Conservation (phyloP, 2,888 invertebrate genomes). For the Thera britannica region DNA sequence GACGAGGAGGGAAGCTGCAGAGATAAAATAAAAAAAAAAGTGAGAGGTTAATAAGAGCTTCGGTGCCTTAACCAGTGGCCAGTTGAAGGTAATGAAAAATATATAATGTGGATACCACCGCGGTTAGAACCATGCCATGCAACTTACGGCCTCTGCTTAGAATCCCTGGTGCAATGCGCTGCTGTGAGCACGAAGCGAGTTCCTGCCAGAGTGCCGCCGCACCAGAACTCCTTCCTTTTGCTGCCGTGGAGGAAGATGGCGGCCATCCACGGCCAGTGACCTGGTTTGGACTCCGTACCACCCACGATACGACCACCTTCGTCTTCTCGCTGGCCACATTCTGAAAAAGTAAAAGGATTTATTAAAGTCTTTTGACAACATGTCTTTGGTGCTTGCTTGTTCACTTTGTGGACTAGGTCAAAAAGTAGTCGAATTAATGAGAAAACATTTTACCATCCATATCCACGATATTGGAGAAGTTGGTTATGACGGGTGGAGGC, state of each 20-base stretch:
- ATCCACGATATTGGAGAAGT: conserved; percentile 83
- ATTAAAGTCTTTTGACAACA: too few relatives aligned
- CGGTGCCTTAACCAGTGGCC: too few relatives aligned
- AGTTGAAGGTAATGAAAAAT: too few relatives aligned
- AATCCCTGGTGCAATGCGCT: conserved; percentile 96
- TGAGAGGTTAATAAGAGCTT: background rate
- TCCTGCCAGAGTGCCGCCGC: conserved; percentile 95
- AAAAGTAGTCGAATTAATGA: background rate
- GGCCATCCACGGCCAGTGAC: conserved; percentile 98
- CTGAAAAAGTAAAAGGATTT: conserved; percentile 63
- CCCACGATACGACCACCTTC: conserved; percentile 96
- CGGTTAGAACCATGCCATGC: background rate
- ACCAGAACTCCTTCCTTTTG: conserved; percentile 95
- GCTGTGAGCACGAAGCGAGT: conserved; percentile 93
- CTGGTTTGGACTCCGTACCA: conserved; percentile 92
- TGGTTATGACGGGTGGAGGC: conserved; percentile 61
- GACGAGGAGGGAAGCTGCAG: conserved; percentile 92
- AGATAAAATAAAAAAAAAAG: background rate
- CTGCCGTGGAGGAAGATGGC: conserved; percentile 95
- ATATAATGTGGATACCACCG: too few relatives aligned
- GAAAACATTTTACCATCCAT: conserved; percentile 70
- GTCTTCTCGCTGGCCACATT: conserved; percentile 93
- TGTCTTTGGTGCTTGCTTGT: background rate
- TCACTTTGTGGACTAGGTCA: background rate
- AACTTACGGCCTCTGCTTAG: conserved; percentile 93